Evolutionary conservation across 2,888 invertebrate species (phyloP).

Genomic region (Nymphalis polychloros): DNA sequence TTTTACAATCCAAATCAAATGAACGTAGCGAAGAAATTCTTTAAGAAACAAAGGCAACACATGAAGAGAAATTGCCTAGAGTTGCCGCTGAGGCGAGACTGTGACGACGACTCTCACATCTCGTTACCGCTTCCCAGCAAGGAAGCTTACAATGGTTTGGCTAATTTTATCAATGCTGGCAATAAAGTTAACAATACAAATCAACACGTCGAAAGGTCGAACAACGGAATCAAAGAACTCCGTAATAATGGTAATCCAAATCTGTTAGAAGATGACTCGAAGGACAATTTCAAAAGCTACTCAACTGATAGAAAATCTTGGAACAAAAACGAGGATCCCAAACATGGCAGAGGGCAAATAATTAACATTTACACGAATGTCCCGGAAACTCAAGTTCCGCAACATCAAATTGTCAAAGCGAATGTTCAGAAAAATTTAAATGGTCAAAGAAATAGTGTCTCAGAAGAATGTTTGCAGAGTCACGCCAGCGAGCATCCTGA

Average conservation of each 20-base stretch:
- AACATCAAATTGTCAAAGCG: constrained; percentile 79
- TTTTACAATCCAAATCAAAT: constrained; percentile 97
- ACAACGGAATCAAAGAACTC: constrained; percentile 80
- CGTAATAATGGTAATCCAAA: constrained; percentile 84
- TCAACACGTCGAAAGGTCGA: constrained; percentile 85
- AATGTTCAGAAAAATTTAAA: constrained; percentile 60
- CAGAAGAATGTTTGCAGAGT: constrained; percentile 73
- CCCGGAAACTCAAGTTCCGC: constrained; percentile 83
- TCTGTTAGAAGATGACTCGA: constrained; percentile 83
- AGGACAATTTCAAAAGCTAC: constrained; percentile 73
- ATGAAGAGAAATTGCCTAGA: constrained; percentile 88
- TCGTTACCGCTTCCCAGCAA: constrained; percentile 76
- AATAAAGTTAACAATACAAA: constrained; percentile 92
- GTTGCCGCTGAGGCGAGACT: constrained; percentile 82
- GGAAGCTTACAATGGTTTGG: constrained; percentile 77
- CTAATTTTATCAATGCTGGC: constrained; percentile 85
- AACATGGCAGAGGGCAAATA: constrained; percentile 62
- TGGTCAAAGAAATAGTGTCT: constrained; percentile 68
- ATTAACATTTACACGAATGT: constrained; percentile 85
- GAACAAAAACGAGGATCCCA: constrained; percentile 66
- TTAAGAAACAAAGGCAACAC: constrained; percentile 90
- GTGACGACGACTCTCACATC: constrained; percentile 77
- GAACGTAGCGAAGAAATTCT: constrained; percentile 95
- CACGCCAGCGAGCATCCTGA: constrained; percentile 70
- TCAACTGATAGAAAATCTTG: constrained; percentile 67